Base-by-base conservation (phyloP, 1,140 invertebrate genomes). In the Scaptomyza montana region DNA sequence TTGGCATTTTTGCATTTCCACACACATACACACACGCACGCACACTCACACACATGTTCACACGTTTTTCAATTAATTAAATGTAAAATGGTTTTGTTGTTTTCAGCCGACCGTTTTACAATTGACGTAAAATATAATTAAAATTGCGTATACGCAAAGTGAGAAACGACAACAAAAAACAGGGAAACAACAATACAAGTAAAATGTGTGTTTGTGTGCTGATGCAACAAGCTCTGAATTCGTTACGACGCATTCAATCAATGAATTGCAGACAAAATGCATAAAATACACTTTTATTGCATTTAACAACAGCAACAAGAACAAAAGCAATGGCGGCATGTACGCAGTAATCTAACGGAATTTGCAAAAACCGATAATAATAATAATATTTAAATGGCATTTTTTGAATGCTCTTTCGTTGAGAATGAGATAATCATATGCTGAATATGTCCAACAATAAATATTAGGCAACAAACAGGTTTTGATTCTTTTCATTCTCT, bases 101-200 rank as follows among this genome's bases (percentile, higher is more conserved):
- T 80, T n/a, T 12, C 30, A 33, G 7, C 12, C 39, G 47, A 41
- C 8, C 59, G 68, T 78, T 77, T 78, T 78, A 86, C 82, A 85
- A 89, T 87, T 87, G 82, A 87, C 82, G 84, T 87, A 74, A 87
- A 87, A 87, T 87, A 87, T 87, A 87, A 87, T 87, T 87, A 87
- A 87, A 87, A 87, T 81, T 82, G 82, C 54, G 78, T 75, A 76
- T 79, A 73, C 80, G 72, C 80, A 76, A 76, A 55, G 39, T 71
- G 45, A 41, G 45, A 41, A 55, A 21, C 41, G 50, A 61, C 45
- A 59, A 74, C 62, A 25, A 7, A 45, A 16, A 39, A 54, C 30
- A 25, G 21, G 21, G 21, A 25, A 25, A 25, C 21, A 33, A 33
- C 5, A 3, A 33, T 6, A 33, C 30, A 33, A 7, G 7, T 1